Base-by-base conservation (phyloP, 2,888 invertebrate genomes). In the Idaea aversata region DNA sequence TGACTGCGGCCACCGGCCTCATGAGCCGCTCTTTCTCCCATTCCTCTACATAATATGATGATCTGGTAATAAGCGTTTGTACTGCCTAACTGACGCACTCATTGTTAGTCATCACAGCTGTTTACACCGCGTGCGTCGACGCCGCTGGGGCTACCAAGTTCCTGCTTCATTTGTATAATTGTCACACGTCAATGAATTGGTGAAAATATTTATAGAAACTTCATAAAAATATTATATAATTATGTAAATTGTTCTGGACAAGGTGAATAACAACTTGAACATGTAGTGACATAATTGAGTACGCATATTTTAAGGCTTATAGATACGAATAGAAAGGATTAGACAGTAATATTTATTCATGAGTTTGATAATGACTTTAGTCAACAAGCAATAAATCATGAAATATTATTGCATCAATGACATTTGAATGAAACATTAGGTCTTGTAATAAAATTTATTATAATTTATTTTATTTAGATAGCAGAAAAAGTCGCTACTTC, bases 1-100 rank as follows among this genome's bases (percentile, higher is more conserved):
- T 85, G 91, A 92, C 91, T 91, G 92, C 86, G 86, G 85, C 79
- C 88, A 83, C 77, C 83, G 84, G 85, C 87, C 84, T 80, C 59
- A 10, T 10, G 47, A 47, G 16, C 13, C 86, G 86, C 86, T 90
- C 91, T 90, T 90, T 90, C 92, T 90, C 89, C 92, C 92, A 91
- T 91, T 90, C 91, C 91, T 47, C 47, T 87, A 88, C 88, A 87
- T 89, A 84, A 83, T 86, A 79, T 84, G 87, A 85, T 86, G 81
- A 85, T 83, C 84, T 87, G 83, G 78, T 82, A 86, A 88, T 88
- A 85, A 85, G 78, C 84, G 83, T 80, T 83, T 76, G 79, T 83
- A 67, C 67, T 66, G 57, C 65, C 75, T 74, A 71, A 70, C 65
- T 68, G 70, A 70, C 70, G 77, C 76, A 82, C 70, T 77, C 76